Conservation (phyloP, 1,140 invertebrate genomes). For the Drosophila parvula region DNA sequence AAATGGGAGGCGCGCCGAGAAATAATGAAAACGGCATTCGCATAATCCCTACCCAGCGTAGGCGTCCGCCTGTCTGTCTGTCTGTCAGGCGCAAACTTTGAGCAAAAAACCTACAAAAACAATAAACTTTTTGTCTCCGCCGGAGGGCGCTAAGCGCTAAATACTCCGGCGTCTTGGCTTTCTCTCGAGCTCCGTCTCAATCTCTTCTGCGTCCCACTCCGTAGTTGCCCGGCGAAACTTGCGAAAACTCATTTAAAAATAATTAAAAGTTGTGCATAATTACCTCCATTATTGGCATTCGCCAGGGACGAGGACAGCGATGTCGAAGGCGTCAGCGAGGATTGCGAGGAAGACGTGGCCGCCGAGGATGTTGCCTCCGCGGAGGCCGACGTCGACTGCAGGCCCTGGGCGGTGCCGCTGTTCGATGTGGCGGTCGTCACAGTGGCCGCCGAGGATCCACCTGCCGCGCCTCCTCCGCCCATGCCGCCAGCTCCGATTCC, state of each 20-base stretch:
- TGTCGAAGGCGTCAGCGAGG: constrained; percentile 70
- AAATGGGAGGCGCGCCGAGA: constrained; percentile 37
- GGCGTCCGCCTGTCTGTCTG: constrained; percentile 51
- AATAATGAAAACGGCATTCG: constrained; percentile 63
- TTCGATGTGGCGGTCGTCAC: constrained; percentile 74
- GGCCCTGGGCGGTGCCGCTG: constrained; percentile 69
- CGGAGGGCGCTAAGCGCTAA: constrained; percentile 60
- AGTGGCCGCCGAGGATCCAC: constrained; percentile 45
- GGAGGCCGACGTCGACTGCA: constrained; percentile 74
- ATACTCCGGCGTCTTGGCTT: constrained; percentile 38
- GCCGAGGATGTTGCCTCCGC: constrained; percentile 72
- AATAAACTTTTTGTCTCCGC: constrained; percentile 63
- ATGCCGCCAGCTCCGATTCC: constrained; percentile 84
- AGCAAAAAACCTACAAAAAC: constrained; percentile 48
- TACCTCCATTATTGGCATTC: constrained; percentile 84
- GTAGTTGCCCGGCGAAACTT: constrained; percentile 52
- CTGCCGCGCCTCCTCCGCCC: constrained; percentile 77
- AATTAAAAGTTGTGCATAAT: constrained; percentile 84
- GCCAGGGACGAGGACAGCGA: constrained; percentile 79
- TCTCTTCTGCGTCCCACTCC: constrained; percentile 9
- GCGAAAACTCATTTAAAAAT: constrained; percentile 84
- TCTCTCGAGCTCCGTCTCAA: constrained; percentile 9
- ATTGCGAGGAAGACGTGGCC: constrained; percentile 70
- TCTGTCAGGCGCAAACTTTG: constrained; percentile 69
- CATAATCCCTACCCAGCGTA: constrained; percentile 53